Conservation (phyloP, 2,797 vertebrate genomes). For the Nothura maculosa region DNA sequence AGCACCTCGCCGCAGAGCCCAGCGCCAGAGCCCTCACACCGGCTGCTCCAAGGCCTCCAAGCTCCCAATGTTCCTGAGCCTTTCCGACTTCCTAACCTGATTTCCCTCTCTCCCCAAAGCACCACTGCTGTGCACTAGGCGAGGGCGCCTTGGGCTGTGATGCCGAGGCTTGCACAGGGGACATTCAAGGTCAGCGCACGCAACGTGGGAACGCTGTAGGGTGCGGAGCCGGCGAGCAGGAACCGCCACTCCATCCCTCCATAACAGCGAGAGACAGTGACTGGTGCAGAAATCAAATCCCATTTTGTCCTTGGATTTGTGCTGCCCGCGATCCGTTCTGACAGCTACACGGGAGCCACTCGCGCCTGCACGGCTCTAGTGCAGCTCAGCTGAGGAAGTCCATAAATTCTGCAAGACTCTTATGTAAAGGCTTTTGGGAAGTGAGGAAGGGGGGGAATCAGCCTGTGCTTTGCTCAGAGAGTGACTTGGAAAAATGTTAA, state of each 20-base stretch:
- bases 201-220: rapidly evolving
- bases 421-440: slow-evolving; percentile 15
- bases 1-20: rapidly evolving
- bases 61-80: rapidly evolving
- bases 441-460: background rate
- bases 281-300: slow-evolving; percentile 36
- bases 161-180: background rate
- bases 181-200: background rate
- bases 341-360: slow-evolving; percentile 5
- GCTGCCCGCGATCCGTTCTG: background rate
- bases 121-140: background rate
- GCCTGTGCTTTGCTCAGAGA: background rate
- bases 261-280: background rate
- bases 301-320: background rate
- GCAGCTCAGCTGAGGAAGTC: background rate
- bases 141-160: background rate
- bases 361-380: background rate
- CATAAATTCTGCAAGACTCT: slow-evolving; percentile 44
- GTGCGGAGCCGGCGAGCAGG: background rate
- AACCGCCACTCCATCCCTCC: background rate
- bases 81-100: rapidly evolving
- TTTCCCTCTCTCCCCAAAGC: rapidly evolving
- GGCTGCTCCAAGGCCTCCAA: background rate
- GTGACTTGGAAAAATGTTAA: background rate
- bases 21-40: too few relatives aligned